Conservation (phyloP, 2,888 invertebrate species). For the Rhingia campestris region DNA sequence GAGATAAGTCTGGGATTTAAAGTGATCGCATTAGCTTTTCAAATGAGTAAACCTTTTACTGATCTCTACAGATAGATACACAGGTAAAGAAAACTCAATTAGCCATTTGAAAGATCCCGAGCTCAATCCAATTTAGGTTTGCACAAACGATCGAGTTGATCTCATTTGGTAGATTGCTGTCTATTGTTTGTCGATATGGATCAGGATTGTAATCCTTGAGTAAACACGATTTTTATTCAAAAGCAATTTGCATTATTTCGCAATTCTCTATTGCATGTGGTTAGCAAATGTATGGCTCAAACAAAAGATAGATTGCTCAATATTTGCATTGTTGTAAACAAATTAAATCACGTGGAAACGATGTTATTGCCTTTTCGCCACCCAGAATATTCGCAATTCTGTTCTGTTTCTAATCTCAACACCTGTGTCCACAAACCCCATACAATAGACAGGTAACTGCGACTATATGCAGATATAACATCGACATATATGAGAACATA, state of each 20-base stretch:
- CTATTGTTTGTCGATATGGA: conserved; percentile 53
- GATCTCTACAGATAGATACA: conserved; percentile 53
- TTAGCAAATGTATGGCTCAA: conserved; percentile 16
- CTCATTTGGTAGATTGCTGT: conserved; percentile 67
- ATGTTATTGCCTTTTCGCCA: conserved; percentile 52
- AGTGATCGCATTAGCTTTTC: conserved; percentile 75
- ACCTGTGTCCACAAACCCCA: conserved; percentile 55
- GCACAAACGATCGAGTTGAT: conserved; percentile 63
- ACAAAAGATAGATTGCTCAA: conserved; percentile 42
- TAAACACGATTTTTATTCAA: conserved; percentile 40
- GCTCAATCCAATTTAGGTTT: conserved; percentile 62
- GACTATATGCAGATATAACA: conserved; percentile 47
- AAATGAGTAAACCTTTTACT: conserved; percentile 71
- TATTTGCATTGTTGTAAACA: conserved; percentile 21
- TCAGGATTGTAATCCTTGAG: conserved; percentile 55
- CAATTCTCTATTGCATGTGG: conserved; percentile 31
- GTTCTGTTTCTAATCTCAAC: conserved; percentile 51
- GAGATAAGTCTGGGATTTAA: conserved; percentile 62
- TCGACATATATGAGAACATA: conserved; percentile 24
- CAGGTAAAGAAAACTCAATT: conserved; percentile 66
- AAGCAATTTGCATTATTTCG: conserved; percentile 61
- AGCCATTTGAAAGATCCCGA: conserved; percentile 51
- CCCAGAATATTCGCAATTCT: conserved; percentile 67
- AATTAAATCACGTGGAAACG: conserved; percentile 67
- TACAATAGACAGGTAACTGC: background rate